These are phyloP conservation scores for Selene dorsalis DNA, from an alignment of 2,797 vertebrate genomes.

Conservation along the genomic window DNA sequence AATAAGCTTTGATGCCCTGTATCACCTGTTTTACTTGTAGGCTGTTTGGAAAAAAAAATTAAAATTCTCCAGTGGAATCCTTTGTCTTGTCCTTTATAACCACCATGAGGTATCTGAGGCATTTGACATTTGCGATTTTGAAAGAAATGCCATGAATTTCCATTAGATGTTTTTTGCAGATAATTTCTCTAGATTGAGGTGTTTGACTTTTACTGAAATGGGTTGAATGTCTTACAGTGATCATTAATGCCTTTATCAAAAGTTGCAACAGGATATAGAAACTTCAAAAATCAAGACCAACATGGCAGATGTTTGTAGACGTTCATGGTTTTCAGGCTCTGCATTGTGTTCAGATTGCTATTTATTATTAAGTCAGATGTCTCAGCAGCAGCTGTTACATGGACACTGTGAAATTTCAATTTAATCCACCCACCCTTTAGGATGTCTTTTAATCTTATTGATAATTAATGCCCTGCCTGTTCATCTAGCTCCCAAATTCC, in stretches of 20 bases:
- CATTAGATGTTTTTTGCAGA: neutral
- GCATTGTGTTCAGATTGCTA: neutral
- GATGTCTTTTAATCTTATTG: neutral
- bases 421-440: neutral
- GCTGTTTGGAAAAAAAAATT: too few relatives aligned
- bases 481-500: neutral
- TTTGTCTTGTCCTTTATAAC: neutral
- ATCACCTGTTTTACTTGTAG: neutral
- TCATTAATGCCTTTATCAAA: accelerated
- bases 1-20: neutral
- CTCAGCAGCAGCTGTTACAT: neutral
- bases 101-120: neutral
- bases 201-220: neutral
- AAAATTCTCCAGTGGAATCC: neutral
- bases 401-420: neutral
- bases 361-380: neutral
- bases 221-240: neutral
- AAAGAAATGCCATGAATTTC: neutral
- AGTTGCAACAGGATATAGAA: neutral
- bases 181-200: neutral
- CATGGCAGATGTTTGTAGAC: too few relatives aligned
- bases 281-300: neutral
- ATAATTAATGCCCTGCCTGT: neutral
- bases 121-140: neutral
- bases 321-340: too few relatives aligned